Base-by-base conservation (phyloP, 2,797 vertebrate genomes). In the Diplodus sargus region DNA sequence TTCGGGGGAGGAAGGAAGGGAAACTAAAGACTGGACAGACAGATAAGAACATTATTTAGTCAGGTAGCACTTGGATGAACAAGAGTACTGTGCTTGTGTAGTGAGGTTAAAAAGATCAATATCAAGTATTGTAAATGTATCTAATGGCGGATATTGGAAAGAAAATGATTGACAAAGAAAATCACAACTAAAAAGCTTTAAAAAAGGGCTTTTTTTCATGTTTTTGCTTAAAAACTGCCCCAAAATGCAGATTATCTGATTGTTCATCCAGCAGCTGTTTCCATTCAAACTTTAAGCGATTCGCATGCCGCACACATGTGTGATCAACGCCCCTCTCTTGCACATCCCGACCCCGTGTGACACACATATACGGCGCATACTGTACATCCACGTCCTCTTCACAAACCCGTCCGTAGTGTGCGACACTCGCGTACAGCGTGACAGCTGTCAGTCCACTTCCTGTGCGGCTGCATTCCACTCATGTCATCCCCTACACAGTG, bases 371-470 rank as follows among this genome's bases (percentile, higher is more conserved):
- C 67, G 62, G 11, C 18, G 25, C 42, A 47, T 17, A 42, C 23
- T 34, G 4, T 7, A 22, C 56, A 42, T 65, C n/a, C 18, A 53
- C 62, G 54, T 9, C 15, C 66, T 48, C 54, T 23, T 30, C 54
- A 51, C 43, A 78, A 42, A 62, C 25, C 23, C 52, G 25, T 20
- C 22, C 6, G 30, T 10, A 51, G 57, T 7, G 17, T 62, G 70
- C 59, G 53, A 62, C 69, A 39, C 67, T 52, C 54, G 34, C 8
- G 72, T 28, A 22, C 60, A 53, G 56, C 34, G 0, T 76, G 83
- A 76, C 87, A 87, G 83, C 82, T 85, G 88, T 83, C 85, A 60
- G 65, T 70, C 34, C 66, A 51, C 51, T 88, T 91, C 87, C 88
- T 85, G 75, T 64, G 54, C 51, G 78, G 71, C 58, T 67, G 47